Evolutionary conservation across 2,888 invertebrate species (phyloP), one percentile per base, ranked within the genome.

Genomic region (Spatulosminthurus flaviceps): DNA sequence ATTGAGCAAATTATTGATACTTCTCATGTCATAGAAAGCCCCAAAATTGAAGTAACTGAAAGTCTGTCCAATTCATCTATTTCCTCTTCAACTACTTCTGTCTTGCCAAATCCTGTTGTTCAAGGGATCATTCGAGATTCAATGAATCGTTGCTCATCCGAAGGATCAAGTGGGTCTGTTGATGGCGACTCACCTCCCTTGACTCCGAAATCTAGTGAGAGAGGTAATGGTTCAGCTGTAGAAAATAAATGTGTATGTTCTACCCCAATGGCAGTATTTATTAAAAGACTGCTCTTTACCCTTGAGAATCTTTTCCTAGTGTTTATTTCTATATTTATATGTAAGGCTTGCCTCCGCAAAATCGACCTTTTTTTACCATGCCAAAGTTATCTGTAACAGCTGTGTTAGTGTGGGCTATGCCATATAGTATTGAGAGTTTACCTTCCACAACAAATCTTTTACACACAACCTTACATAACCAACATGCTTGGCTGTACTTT

Each of bases 151-250:
- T 43, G 69, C 24, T 76, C 67, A 21, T 78, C 78, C 7, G 64
- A 72, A 24, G 51, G 77, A 0, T 77, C 77, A 13, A 77, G 77
- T 70, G 64, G 76, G 13, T 78, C 78, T 19, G 60, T 79, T 11
- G 79, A 79, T n/a, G 29, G 71, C 22, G 79, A 79, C 21, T 79
- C 79, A 26, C 79, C 79, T 13, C 69, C 41, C 22, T 60, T 79
- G 19, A 79, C 79, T 1, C 79, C 79, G 7, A 79, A 79, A 72
- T 79, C 72, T 19, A 79, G 79, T 71, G 71, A 61, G 24, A 28
- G 76, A 64, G 79, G 79, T 79, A 75, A 22, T 22, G 24, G 24
- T 64, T 64, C 16, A 13, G 41, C 7, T 41, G 13, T 41, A 9
- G 41, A 41, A 41, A n/a, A n/a, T n/a, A n/a, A n/a, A n/a, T n/a